A percentile compares a stretch with the other conserved stretches of the same genome.
Evolutionary conservation across 2,797 vertebrate species (phyloP).

Genomic region (Meda fulgida): DNA sequence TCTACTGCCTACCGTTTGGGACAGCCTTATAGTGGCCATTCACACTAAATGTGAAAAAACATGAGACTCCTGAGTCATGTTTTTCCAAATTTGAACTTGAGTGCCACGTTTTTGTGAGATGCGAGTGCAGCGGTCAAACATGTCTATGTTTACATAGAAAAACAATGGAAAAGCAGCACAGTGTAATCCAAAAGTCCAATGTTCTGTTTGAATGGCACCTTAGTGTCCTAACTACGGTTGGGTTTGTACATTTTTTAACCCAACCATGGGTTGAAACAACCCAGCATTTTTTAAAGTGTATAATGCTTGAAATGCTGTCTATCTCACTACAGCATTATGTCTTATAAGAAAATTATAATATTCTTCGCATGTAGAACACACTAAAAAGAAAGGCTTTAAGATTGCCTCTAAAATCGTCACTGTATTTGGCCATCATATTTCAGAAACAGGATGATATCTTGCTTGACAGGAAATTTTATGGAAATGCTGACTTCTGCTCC

Average conservation of each 20-base stretch:
- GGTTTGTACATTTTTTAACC: too few relatives aligned
- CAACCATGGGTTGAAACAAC: too few relatives aligned
- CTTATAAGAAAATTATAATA: neutral
- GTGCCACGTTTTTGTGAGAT: neutral
- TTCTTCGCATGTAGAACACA: neutral
- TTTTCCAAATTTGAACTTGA: neutral
- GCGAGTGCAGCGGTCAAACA: neutral
- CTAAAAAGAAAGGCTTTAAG: constrained; percentile 6
- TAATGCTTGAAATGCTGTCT: neutral
- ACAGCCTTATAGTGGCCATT: neutral
- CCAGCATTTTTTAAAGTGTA: too few relatives aligned
- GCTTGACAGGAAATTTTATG: constrained; percentile 42
- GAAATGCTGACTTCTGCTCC: constrained; percentile 47
- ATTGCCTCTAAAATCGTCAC: neutral
- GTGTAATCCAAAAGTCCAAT: neutral
- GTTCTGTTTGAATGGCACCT: too few relatives aligned
- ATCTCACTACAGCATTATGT: neutral
- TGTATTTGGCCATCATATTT: constrained; percentile 33
- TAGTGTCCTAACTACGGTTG: too few relatives aligned
- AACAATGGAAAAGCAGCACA: neutral
- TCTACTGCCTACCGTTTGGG: too few relatives aligned
- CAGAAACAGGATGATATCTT: constrained; percentile 39
- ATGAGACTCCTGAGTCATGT: neutral
- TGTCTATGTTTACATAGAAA: neutral
- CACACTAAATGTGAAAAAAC: neutral